phyloP scores from a whole-genome alignment of 1,140 invertebrate species.

The Andrena cerasifolii region DNA sequence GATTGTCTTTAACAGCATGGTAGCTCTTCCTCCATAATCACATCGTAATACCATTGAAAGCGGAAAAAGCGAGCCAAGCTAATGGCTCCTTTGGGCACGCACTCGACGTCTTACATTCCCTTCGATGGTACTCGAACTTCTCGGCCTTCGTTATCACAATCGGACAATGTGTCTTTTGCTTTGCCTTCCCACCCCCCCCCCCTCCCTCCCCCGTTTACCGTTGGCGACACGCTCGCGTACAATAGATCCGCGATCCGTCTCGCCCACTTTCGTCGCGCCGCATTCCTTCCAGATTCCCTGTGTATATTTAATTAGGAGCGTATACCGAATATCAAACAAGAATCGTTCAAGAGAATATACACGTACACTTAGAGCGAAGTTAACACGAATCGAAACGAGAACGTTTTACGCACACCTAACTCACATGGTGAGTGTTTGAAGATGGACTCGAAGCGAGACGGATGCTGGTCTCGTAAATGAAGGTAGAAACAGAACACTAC shows the following conservation, averaged over 20 bases:
- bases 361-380: constrained; percentile 40
- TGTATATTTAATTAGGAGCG: not conserved
- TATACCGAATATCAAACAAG: constrained; percentile 51
- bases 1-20: constrained; percentile 27
- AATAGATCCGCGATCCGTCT: not conserved
- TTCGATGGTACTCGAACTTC: not conserved
- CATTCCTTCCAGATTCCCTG: not conserved
- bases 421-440: constrained; percentile 41
- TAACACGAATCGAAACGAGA: constrained; percentile 39
- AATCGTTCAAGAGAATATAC: constrained; percentile 21
- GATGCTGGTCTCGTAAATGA: not conserved
- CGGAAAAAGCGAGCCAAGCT: not conserved
- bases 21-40: too few species aligned
- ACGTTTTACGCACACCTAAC: constrained; percentile 19
- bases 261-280: not conserved
- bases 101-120: not conserved
- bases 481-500: not conserved
- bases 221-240: constrained; percentile 15
- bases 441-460: not conserved
- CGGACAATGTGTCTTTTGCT: not conserved
- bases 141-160: not conserved
- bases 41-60: too few species aligned
- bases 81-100: not conserved
- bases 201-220: too few species aligned
- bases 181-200: too few species aligned